A percentile compares a stretch with the other conserved stretches of the same genome.
Conservation (phyloP, 2,797 vertebrate species). For the Anguilla marmorata region DNA sequence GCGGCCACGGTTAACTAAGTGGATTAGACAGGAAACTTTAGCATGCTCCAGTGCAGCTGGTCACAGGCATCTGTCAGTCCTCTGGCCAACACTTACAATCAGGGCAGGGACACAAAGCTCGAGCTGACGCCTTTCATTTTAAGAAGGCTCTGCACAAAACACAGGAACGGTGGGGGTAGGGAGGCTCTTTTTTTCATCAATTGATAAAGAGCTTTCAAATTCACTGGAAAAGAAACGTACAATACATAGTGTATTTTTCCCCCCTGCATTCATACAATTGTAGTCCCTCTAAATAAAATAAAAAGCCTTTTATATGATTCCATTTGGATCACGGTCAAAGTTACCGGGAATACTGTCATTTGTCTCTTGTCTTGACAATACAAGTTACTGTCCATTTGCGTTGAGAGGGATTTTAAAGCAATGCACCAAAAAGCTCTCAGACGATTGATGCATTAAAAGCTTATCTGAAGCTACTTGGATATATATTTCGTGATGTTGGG, state of each 20-base stretch:
- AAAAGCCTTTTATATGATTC: slow-evolving; percentile 6
- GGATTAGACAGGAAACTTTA: slow-evolving; percentile 77
- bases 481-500: not conserved
- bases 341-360: not conserved
- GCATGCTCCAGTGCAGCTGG: slow-evolving; percentile 76
- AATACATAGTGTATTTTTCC: not conserved
- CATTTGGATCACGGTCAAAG: not conserved
- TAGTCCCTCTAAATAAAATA: not conserved
- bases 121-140: slow-evolving; percentile 78
- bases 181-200: not conserved
- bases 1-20: slow-evolving; percentile 72
- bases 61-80: slow-evolving; percentile 78
- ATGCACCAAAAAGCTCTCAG: not conserved
- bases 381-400: not conserved
- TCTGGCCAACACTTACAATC: slow-evolving; percentile 69
- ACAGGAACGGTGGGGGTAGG: not conserved
- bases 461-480: not conserved
- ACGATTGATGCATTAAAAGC: slow-evolving; percentile 7
- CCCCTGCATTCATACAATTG: not conserved
- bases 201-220: slow-evolving; percentile 10
- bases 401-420: not conserved
- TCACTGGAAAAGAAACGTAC: not conserved
- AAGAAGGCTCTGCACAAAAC: slow-evolving; percentile 60
- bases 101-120: slow-evolving; percentile 67
- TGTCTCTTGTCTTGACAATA: not conserved